These are phyloP conservation scores for Harpegnathos saltator DNA, from an alignment of 1,140 invertebrate species.

Conservation along the genomic window DNA sequence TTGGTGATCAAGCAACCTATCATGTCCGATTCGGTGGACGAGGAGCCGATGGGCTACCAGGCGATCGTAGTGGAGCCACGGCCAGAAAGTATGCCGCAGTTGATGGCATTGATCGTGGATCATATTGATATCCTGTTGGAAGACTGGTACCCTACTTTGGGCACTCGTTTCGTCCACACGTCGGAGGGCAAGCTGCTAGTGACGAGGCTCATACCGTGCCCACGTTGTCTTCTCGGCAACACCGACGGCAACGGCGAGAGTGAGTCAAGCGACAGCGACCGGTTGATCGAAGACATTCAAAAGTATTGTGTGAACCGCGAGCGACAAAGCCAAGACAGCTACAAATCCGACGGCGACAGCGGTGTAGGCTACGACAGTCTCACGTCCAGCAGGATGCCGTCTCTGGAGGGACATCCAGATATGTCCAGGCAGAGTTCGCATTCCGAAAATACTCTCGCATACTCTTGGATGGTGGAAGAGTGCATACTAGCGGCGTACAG, in stretches of 20 bases:
- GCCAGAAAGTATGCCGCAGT: slow-evolving; percentile 92
- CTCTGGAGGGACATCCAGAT: slow-evolving; percentile 91
- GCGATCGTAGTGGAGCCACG: slow-evolving; percentile 91
- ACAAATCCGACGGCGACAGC: slow-evolving; percentile 92
- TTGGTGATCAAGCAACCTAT: slow-evolving; percentile 90
- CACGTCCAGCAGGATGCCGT: slow-evolving; percentile 92
- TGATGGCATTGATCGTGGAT: slow-evolving; percentile 96
- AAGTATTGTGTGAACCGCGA: slow-evolving; percentile 73
- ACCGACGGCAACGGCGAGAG: slow-evolving; percentile 76
- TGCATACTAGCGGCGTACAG: slow-evolving; percentile 96
- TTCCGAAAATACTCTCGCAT: slow-evolving; percentile 83
- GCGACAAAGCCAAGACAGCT: slow-evolving; percentile 89
- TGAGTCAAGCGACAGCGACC: slow-evolving; percentile 79
- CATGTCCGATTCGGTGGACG: slow-evolving; percentile 83
- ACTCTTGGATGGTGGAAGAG: slow-evolving; percentile 96
- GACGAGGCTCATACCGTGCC: slow-evolving; percentile 97
- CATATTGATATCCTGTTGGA: slow-evolving; percentile 98
- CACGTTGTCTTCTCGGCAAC: slow-evolving; percentile 90
- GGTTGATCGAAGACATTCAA: slow-evolving; percentile 73
- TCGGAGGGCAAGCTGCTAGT: slow-evolving; percentile 98
- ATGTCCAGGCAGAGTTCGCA: slow-evolving; percentile 72
- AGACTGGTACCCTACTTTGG: slow-evolving; percentile 98
- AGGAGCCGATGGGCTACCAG: slow-evolving; percentile 88
- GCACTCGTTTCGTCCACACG: slow-evolving; percentile 98
- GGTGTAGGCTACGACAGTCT: slow-evolving; percentile 91